A percentile compares a stretch with the other conserved stretches of the same genome.
These are phyloP conservation scores for Athripsodes cinereus DNA, from an alignment of 2,888 invertebrate species.

Conservation along the genomic window DNA sequence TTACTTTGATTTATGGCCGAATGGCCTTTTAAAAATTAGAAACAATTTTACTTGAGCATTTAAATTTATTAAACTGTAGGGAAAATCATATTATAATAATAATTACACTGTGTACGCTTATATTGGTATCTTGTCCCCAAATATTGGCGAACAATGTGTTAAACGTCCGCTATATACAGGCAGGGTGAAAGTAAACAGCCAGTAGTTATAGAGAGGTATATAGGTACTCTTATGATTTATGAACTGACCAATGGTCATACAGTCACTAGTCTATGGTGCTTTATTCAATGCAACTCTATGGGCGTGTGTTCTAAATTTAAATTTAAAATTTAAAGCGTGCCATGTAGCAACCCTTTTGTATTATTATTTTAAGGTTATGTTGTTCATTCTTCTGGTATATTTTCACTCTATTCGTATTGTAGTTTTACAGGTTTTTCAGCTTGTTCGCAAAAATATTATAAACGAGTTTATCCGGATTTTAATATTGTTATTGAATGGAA, in stretches of 20 bases:
- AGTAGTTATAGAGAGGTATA: no score
- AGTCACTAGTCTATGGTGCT: background rate
- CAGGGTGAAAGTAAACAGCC: slow-evolving; percentile 14
- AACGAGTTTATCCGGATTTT: slow-evolving; percentile 16
- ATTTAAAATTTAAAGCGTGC: slow-evolving; percentile 19
- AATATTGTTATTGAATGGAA: slow-evolving; percentile 25
- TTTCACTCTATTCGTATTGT: slow-evolving; percentile 10
- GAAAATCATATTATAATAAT: slow-evolving; percentile 6
- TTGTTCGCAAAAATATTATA: slow-evolving; percentile 14
- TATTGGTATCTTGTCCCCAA: slow-evolving; percentile 7
- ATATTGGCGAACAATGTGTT: slow-evolving; percentile 24
- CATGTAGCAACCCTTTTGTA: slow-evolving; percentile 4
- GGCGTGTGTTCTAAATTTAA: slow-evolving; percentile 24
- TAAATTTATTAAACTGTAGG: slow-evolving; percentile 8
- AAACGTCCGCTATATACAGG: slow-evolving; percentile 9
- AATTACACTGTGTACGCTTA: background rate
- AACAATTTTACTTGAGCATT: slow-evolving; percentile 10
- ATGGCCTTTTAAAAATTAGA: slow-evolving; percentile 11
- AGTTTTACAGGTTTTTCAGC: slow-evolving; percentile 21
- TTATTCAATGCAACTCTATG: slow-evolving; percentile 5
- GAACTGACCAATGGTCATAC: slow-evolving; percentile 24
- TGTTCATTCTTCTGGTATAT: slow-evolving; percentile 14
- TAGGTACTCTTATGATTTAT: slow-evolving; percentile 21
- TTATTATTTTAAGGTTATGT: slow-evolving; percentile 2
- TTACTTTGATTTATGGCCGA: background rate